Conservation (phyloP, 2,888 invertebrate genomes). For the Agelastica alni region DNA sequence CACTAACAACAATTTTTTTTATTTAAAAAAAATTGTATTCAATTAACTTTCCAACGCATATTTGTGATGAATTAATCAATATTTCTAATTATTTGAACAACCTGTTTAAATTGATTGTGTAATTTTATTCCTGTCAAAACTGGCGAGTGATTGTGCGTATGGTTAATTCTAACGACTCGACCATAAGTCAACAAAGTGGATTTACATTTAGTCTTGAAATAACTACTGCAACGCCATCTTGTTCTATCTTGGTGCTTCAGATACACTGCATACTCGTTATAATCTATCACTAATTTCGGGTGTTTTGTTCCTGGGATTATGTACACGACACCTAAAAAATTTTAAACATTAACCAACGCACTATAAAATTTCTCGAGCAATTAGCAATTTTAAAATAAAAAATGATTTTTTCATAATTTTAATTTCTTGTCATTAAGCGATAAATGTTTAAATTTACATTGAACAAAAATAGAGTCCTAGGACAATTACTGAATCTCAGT, state of each 20-base stretch:
- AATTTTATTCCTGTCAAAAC: slow-evolving; percentile 26
- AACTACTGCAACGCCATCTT: slow-evolving; percentile 45
- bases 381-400: slow-evolving; percentile 5
- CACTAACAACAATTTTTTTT: too few species aligned
- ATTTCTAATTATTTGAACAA: slow-evolving; percentile 32
- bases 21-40: too few species aligned
- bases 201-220: slow-evolving; percentile 40
- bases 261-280: slow-evolving; percentile 41
- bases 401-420: too few species aligned
- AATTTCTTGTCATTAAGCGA: too few species aligned
- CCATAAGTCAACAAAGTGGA: slow-evolving; percentile 36
- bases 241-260: slow-evolving; percentile 36
- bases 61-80: too few species aligned
- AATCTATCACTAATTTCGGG: slow-evolving; percentile 41
- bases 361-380: too few species aligned
- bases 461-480: too few species aligned
- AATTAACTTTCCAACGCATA: too few species aligned
- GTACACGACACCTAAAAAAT: slow-evolving; percentile 35
- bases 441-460: too few species aligned
- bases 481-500: too few species aligned
- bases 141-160: slow-evolving; percentile 40
- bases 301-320: slow-evolving; percentile 37
- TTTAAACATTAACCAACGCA: too few species aligned
- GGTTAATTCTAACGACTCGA: slow-evolving; percentile 36
- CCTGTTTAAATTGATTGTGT: slow-evolving; percentile 24